A percentile compares a stretch with the other conserved stretches of the same genome.
These are phyloP conservation scores for Hyppa rectilinea DNA, from an alignment of 2,888 invertebrate genomes.

Conservation along the genomic window DNA sequence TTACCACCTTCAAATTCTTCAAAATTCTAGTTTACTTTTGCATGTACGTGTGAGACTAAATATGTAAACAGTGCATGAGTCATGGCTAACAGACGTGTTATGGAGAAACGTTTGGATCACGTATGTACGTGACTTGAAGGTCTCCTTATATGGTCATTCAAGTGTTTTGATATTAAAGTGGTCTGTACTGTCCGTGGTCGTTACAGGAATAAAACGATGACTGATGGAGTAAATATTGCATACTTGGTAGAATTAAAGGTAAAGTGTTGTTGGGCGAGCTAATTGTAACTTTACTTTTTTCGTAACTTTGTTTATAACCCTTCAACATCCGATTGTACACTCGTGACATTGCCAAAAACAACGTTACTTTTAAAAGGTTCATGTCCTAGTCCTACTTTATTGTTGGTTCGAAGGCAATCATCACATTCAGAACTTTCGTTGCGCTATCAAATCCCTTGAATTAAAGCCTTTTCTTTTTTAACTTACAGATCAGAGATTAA, in stretches of 20 bases:
- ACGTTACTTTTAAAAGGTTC: background rate
- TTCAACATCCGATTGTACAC: background rate
- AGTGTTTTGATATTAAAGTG: conserved; percentile 74
- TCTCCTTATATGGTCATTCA: conserved; percentile 81
- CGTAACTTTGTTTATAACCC: background rate
- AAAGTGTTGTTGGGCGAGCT: background rate
- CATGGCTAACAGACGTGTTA: conserved; percentile 75
- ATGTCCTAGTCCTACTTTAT: background rate
- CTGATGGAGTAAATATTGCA: conserved; percentile 30
- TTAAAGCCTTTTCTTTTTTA: background rate
- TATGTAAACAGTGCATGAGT: conserved; percentile 77
- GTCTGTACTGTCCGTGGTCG: conserved; percentile 45
- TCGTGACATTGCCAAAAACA: background rate
- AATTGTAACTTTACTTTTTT: no score
- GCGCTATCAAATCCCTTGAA: background rate
- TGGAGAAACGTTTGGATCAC: conserved; percentile 74
- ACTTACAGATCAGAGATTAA: background rate
- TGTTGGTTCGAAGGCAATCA: background rate
- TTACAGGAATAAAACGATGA: conserved; percentile 36
- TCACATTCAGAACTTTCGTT: background rate
- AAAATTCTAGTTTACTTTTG: conserved; percentile 70
- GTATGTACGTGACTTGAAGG: conserved; percentile 74
- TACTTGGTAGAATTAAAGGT: conserved; percentile 10
- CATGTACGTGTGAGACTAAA: conserved; percentile 52
- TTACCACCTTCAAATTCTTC: conserved; percentile 60